Base-by-base conservation (phyloP, 2,113 vertebrate species). In the Vimba vimba region DNA sequence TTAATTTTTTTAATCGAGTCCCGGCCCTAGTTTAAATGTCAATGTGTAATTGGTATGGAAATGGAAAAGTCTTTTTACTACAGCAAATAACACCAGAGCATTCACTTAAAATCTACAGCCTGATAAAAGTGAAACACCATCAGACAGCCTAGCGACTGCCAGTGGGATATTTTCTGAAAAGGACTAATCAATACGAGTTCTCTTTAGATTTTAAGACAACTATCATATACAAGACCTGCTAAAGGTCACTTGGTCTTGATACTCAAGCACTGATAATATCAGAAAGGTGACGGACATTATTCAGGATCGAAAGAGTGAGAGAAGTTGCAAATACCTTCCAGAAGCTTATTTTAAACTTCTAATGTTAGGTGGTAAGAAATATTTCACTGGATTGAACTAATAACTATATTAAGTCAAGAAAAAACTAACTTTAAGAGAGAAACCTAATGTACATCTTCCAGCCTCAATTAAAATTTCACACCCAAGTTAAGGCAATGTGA, bases 31-130 rank as follows among this genome's bases (percentile, higher is more conserved):
- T n/a, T n/a, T 71, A 69, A 82, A 82, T 68, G 78, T 80, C 59
- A 80, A 43, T 45, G 78, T 74, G 43, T 74, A 39, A 60, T 36
- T 68, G 62, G 19, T 21, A 23, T 50, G 74, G 25, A 76, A 76
- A 76, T 74, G 23, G 71, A 11, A 25, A 8, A 74, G 23, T 1
- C n/a, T 47, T 15, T 75, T 17, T 75, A 5, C 8, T 50, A 11
- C 43, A 74, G 21, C 39, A n/a, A 45, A 45, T 45, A 11, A 36
- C 71, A 75, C 11, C 45, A 47, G 43, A 27, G 73, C 23, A 50
- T 50, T 77, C 47, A 52, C 47, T 50, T 77, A 55, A 77, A 77
- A 55, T 30, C n/a, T 47, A 33, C 74, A 8, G 43, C 45, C 23
- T 10, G 74, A 55, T 55, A 15, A 55, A 77, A 55, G 27, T 2